A percentile compares a stretch with the other conserved stretches of the same genome.
phyloP scores from a whole-genome alignment of 53 echinoderm and acorn worm species.

The Zoroaster sp. region DNA sequence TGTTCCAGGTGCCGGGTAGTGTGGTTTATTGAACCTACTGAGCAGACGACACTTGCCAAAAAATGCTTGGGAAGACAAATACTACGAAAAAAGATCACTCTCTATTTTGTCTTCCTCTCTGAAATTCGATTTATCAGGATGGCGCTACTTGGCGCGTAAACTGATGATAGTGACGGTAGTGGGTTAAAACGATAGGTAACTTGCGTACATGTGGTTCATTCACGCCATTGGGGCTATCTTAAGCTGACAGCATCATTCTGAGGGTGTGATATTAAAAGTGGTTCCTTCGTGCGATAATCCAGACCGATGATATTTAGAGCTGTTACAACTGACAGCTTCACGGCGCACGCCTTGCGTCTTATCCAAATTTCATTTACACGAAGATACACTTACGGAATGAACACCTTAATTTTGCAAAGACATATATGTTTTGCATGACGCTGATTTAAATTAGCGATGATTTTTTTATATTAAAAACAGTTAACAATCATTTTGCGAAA shows the following conservation, averaged over 20 bases:
- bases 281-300: background rate
- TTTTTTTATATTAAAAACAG: background rate
- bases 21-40: constrained; percentile 7
- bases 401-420: background rate
- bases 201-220: background rate
- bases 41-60: constrained; percentile 10
- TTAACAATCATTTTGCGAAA: background rate
- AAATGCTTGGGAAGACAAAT: background rate
- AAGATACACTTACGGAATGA: background rate
- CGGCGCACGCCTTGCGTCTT: background rate
- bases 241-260: background rate
- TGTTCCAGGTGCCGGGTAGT: background rate
- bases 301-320: background rate
- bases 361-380: background rate
- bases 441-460: background rate
- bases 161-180: constrained; percentile 10
- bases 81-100: background rate
- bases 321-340: constrained; percentile 16
- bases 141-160: constrained; percentile 9
- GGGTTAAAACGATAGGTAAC: background rate
- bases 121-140: constrained; percentile 2
- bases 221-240: constrained; percentile 7
- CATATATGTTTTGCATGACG: background rate
- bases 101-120: background rate
- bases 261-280: constrained; percentile 6